Evolutionary conservation across 1,140 invertebrate species (phyloP).

Genomic region (Bombus cullumanus): DNA sequence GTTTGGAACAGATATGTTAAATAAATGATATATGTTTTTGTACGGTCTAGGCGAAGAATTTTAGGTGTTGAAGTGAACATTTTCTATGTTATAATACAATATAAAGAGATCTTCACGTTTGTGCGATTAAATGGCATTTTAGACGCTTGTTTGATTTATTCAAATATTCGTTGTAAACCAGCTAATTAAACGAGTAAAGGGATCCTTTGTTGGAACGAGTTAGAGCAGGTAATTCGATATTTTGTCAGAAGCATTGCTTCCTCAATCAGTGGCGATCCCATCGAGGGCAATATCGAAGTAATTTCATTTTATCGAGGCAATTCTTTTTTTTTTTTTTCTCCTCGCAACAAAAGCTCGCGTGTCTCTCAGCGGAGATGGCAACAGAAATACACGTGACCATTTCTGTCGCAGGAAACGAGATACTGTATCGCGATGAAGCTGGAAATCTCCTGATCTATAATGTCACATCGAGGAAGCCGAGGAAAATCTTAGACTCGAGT

Average conservation of each 20-base stretch:
- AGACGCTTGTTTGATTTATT: neutral
- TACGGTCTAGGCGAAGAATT: too few relatives aligned
- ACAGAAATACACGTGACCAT: conserved; percentile 17
- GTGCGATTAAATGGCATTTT: neutral
- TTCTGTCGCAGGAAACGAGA: conserved; percentile 77
- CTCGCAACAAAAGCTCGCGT: neutral
- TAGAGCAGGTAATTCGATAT: neutral
- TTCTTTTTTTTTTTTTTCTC: neutral
- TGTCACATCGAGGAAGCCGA: conserved; percentile 62
- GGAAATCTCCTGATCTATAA: conserved; percentile 78
- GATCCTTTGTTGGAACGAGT: neutral
- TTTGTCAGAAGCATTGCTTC: neutral
- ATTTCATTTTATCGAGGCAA: conserved; percentile 14
- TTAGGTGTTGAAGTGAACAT: neutral
- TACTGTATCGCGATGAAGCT: conserved; percentile 77
- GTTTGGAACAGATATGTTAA: too few relatives aligned
- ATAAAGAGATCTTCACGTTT: neutral
- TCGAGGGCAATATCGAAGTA: neutral
- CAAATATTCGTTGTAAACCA: too few relatives aligned
- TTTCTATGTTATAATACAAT: neutral
- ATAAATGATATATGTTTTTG: too few relatives aligned
- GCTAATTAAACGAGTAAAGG: neutral
- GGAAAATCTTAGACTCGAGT: conserved; percentile 68
- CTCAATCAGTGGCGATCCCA: neutral
- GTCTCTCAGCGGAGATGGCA: neutral